Base-by-base conservation (phyloP, 2,797 vertebrate genomes). In the Lithobates pipiens region DNA sequence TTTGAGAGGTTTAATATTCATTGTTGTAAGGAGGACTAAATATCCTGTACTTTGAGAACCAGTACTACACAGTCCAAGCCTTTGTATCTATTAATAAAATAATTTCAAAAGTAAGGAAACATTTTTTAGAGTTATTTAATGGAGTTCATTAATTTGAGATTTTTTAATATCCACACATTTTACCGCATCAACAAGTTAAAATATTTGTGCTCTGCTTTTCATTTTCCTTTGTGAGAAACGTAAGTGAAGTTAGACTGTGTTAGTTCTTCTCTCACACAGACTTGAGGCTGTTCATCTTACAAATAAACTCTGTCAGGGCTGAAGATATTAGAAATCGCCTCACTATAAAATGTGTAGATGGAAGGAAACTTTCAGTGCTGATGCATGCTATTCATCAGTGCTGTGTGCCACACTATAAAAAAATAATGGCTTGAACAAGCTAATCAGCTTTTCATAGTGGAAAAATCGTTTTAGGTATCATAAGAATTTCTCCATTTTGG, bases 231-330 rank as follows among this genome's bases (percentile, higher is more conserved):
- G 36, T 27, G 61, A 32, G 42, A 25, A 75, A 86, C 70, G 13
- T 50, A 80, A 80, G 72, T 80, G 42, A 67, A 46, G 76, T 81
- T 77, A 67, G 76, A 44, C 50, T 76, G 36, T 77, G 67, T 63
- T 63, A 65, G 65, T 25, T 82, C 32, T 32, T 68, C 67, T 77
- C 65, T 44, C 25, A 18, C 69, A 57, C 18, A 72, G 78, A 34
- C 73, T 63, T 76, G n/a, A 70, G 27, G 42, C 74, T 82, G 79
- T 82, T 86, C 74, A 81, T 86, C 73, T 86, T 77, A 77, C 50
- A 82, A 86, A 86, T 86, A 86, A 86, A 82, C 69, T 85, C 78
- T 86, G 85, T 82, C 85, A 86, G 34, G 39, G 18, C 57, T 61
- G 44, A 61, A 81, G 85, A 86, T 82, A 86, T 86, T 86, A 79